phyloP scores from a whole-genome alignment of 2,888 invertebrate genomes.

The Scaptomyza caliginosa region DNA sequence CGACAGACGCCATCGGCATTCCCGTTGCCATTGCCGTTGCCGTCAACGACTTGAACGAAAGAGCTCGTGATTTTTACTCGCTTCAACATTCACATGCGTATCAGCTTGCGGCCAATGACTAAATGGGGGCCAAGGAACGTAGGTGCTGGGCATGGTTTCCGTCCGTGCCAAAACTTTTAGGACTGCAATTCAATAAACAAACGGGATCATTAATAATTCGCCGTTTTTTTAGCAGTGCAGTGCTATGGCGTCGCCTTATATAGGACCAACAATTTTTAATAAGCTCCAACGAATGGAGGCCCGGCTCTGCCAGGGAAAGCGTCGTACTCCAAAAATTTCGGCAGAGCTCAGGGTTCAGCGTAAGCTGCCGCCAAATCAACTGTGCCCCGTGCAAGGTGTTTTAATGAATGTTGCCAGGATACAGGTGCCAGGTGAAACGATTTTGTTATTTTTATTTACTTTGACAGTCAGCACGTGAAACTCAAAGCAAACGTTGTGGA shows the following conservation, averaged over 20 bases:
- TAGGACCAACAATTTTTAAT: slow-evolving; percentile 52
- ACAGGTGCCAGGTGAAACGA: slow-evolving; percentile 79
- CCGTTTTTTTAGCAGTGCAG: slow-evolving; percentile 53
- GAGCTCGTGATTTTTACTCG: slow-evolving; percentile 7
- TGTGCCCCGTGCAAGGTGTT: slow-evolving; percentile 65
- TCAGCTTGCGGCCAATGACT: slow-evolving; percentile 59
- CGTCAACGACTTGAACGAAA: slow-evolving; percentile 39
- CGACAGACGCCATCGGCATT: slow-evolving; percentile 55
- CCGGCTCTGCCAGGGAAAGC: background rate
- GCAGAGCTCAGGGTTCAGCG: slow-evolving; percentile 31
- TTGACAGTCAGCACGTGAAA: slow-evolving; percentile 79
- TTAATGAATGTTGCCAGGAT: slow-evolving; percentile 83
- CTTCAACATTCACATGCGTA: slow-evolving; percentile 41
- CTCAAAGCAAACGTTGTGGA: slow-evolving; percentile 62
- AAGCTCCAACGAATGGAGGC: slow-evolving; percentile 15
- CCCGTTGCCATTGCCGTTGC: slow-evolving; percentile 36
- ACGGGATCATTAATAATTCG: slow-evolving; percentile 77
- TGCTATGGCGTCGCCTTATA: slow-evolving; percentile 18
- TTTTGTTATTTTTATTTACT: slow-evolving; percentile 83
- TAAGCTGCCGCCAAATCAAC: slow-evolving; percentile 31
- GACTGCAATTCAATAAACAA: slow-evolving; percentile 78
- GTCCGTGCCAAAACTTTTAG: slow-evolving; percentile 73
- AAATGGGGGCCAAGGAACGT: slow-evolving; percentile 1
- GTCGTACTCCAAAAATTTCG: slow-evolving; percentile 53
- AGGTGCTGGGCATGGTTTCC: slow-evolving; percentile 61